Evolutionary conservation across 2,888 invertebrate genomes (phyloP).

Genomic region (Dusona sp.): DNA sequence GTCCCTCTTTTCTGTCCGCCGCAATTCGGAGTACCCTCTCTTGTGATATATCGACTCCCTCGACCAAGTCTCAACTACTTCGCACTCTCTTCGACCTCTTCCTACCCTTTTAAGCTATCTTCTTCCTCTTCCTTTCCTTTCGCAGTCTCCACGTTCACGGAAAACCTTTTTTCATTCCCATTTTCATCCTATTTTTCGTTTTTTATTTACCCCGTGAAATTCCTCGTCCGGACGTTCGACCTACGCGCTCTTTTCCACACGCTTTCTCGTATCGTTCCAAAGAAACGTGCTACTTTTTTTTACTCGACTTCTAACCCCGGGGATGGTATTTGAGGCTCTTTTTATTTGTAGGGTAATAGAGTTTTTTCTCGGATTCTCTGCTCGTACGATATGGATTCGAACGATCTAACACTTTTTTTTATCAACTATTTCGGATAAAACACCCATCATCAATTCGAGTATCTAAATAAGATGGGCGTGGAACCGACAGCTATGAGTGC

Average conservation of each 20-base stretch:
- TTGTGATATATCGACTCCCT: conserved; percentile 65
- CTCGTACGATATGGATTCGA: not conserved
- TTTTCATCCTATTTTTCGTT: conserved; percentile 1
- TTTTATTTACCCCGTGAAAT: conserved; percentile 23
- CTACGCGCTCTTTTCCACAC: conserved; percentile 5
- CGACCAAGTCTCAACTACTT: conserved; percentile 63
- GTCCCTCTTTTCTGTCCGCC: conserved; percentile 58
- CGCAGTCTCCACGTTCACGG: conserved; percentile 34
- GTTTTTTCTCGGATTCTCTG: not conserved
- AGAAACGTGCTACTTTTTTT: conserved; percentile 7
- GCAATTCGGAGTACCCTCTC: conserved; percentile 41
- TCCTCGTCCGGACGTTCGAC: conserved; percentile 22
- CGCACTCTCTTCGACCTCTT: conserved; percentile 9
- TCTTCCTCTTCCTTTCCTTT: conserved; percentile 36
- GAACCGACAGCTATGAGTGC: not conserved
- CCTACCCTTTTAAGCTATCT: conserved; percentile 13
- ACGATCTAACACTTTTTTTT: not conserved
- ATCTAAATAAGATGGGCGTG: not conserved
- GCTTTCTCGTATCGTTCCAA: not conserved
- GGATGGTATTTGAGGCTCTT: not conserved
- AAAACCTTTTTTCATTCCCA: conserved; percentile 8
- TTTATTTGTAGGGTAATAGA: not conserved
- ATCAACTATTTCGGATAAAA: not conserved
- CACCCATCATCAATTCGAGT: not conserved
- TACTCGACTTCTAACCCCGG: not conserved